phyloP scores from a whole-genome alignment of 2,888 invertebrate species.

The Zygaena filipendulae region DNA sequence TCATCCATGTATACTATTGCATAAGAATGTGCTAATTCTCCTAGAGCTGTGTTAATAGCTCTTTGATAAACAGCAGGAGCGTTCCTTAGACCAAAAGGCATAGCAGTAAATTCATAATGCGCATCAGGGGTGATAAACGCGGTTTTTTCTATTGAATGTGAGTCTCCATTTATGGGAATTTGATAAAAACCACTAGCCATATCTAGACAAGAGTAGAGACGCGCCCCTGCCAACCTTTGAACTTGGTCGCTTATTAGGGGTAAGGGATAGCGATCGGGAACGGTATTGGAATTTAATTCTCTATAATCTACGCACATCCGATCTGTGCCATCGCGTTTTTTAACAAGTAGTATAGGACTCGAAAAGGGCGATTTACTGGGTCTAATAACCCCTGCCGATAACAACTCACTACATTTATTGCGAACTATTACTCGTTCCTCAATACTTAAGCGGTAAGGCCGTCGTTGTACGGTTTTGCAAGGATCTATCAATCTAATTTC shows the following conservation, averaged over 20 bases:
- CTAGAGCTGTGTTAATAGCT: constrained; percentile 12
- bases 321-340: too few species aligned
- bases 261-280: too few species aligned
- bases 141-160: constrained; percentile 14
- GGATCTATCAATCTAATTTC: constrained; percentile 4
- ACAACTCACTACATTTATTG: too few species aligned
- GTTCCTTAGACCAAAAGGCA: constrained; percentile 15
- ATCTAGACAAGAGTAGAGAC: too few species aligned
- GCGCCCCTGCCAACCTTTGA: too few species aligned
- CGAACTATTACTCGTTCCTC: constrained; percentile 7
- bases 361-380: too few species aligned
- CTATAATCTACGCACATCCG: too few species aligned
- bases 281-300: too few species aligned
- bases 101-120: constrained; percentile 10
- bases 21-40: constrained; percentile 5
- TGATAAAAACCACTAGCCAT: constrained; percentile 13
- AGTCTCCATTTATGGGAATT: constrained; percentile 6
- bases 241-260: too few species aligned
- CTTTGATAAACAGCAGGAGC: constrained; percentile 13
- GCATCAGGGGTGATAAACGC: constrained; percentile 14
- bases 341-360: too few species aligned
- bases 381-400: too few species aligned
- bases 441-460: constrained; percentile 9
- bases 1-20: constrained; percentile 9
- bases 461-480: constrained; percentile 8